Conservation (phyloP, 1,140 invertebrate genomes). For the Drosophila insularis region DNA sequence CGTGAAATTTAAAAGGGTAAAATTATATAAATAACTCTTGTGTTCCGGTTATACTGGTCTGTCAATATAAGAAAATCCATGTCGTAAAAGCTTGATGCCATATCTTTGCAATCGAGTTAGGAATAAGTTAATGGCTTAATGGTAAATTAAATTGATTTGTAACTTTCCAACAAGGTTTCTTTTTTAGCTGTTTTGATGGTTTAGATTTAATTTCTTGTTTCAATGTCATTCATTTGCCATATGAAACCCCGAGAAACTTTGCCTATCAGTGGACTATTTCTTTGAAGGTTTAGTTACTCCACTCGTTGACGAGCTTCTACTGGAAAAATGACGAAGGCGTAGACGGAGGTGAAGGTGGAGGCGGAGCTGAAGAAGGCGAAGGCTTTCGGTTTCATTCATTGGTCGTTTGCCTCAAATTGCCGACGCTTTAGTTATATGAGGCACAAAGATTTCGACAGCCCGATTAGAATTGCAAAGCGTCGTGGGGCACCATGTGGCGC, state of each 20-base stretch:
- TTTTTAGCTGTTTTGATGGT: not conserved
- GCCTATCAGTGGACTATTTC: not conserved
- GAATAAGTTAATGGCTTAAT: not conserved
- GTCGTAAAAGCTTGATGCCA: not conserved
- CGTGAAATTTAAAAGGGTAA: no score
- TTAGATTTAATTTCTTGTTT: not conserved
- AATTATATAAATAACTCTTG: no score
- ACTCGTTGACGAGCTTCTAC: conserved; percentile 16
- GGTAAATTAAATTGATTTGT: not conserved
- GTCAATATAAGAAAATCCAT: not conserved
- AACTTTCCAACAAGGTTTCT: not conserved
- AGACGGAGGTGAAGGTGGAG: no score
- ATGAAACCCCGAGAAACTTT: not conserved
- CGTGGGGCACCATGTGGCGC: conserved; percentile 38
- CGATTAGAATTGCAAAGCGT: conserved; percentile 63
- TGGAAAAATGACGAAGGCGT: not conserved
- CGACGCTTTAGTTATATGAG: conserved; percentile 52
- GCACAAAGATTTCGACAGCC: conserved; percentile 61
- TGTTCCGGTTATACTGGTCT: no score
- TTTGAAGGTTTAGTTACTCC: conserved; percentile 3
- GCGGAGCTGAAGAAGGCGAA: not conserved
- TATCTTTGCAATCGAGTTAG: not conserved
- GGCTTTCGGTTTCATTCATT: conserved; percentile 36
- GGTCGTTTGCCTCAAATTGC: conserved; percentile 36
- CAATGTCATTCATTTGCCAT: not conserved